Base-by-base conservation (phyloP, 2,888 invertebrate species). In the Amiota mariae region DNA sequence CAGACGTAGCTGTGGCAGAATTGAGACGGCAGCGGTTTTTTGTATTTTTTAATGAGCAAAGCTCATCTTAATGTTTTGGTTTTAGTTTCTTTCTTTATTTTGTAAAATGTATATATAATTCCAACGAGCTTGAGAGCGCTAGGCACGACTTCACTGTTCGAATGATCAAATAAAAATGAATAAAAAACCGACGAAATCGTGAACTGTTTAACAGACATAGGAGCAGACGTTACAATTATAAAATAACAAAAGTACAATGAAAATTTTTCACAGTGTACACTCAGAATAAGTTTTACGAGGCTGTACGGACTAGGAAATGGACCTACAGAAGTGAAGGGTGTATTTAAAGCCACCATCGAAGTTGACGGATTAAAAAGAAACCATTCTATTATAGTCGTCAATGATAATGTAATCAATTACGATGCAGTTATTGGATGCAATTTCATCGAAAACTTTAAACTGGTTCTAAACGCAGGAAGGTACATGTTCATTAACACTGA, bases 251-350 rank as follows among this genome's bases (percentile, higher is more conserved):
- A 51, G 54, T 51, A 51, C 8, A 51, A 12, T 51, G 54, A 51
- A n/a, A n/a, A 51, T 8, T 51, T 2, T 51, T 6, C 54, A 51
- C 6, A 8, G 8, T n/a, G n/a, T n/a, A 10, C 54, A 51, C 54
- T 51, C 8, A 51, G 10, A 51, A 51, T 0, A 2, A 51, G 54
- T 2, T n/a, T n/a, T 12, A n/a, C n/a, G 54, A 51, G 12, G n/a
- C 54, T 11, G 10, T n/a, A 51, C 54, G 54, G 54, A 51, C 54
- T 51, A 51, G 54, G 54, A 0, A 51, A 51, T 51, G 54, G 3
- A 51, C 54, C 54, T 51, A 51, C n/a, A 51, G 54, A 51, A 51
- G n/a, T n/a, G 54, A 51, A 51, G 12, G 54, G 54, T 51, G n/a
- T 8, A 51, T 51, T 51, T 51, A 51, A 8, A 11, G 12, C 4